phyloP scores from a whole-genome alignment of 2,113 vertebrate species.

The Hippolais icterina region DNA sequence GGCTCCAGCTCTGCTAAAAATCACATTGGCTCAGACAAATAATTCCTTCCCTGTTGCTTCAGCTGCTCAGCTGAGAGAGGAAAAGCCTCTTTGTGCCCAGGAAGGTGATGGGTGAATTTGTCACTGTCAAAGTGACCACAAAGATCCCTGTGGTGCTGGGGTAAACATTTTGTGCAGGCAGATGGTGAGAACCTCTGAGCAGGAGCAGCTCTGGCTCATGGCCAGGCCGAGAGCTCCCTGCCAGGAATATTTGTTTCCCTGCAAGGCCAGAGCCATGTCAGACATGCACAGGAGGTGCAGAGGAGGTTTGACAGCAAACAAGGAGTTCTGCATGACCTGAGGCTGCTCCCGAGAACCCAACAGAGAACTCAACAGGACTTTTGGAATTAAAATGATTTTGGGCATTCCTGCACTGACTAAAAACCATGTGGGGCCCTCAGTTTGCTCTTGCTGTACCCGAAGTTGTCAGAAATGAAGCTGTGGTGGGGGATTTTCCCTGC shows the following conservation, averaged over 20 bases:
- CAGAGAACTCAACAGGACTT: neutral
- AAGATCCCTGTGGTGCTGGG: neutral
- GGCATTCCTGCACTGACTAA: neutral
- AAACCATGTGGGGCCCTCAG: neutral
- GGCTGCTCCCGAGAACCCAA: fast-evolving
- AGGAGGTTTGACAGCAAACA: neutral
- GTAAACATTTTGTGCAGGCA: neutral
- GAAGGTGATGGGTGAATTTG: neutral
- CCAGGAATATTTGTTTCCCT: neutral
- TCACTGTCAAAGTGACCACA: neutral
- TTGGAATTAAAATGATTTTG: neutral
- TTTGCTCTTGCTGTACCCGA: neutral
- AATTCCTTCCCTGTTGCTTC: neutral
- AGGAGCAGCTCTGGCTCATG: neutral
- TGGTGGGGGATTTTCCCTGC: neutral
- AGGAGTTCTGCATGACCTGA: neutral
- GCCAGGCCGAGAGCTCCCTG: neutral
- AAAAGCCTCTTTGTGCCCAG: neutral
- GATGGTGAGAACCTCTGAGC: neutral
- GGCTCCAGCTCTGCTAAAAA: neutral
- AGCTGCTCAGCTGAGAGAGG: neutral
- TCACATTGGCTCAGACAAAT: neutral
- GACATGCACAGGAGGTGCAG: neutral
- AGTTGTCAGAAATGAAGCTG: neutral
- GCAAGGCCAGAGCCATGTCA: neutral